Evolutionary conservation across 2,797 vertebrate genomes (phyloP).

Genomic region (Mormyrops attenuatus): DNA sequence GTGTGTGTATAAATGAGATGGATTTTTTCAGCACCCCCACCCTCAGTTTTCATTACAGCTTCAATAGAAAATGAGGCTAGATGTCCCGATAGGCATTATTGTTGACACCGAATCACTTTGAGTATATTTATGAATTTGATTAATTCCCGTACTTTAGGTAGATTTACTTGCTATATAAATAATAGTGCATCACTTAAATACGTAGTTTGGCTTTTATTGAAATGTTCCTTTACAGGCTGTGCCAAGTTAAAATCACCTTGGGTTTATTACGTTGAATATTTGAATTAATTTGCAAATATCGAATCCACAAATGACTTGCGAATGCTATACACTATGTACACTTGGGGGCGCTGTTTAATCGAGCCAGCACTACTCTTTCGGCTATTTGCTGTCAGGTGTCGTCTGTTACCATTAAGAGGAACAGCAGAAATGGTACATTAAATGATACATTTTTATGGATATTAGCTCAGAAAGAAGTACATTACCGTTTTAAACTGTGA

Average conservation of each 20-base stretch:
- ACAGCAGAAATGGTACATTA: not conserved
- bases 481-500: not conserved
- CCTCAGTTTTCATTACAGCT: not conserved
- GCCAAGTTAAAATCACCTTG: not conserved
- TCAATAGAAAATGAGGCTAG: not conserved
- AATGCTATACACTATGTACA: not conserved
- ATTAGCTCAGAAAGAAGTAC: not conserved
- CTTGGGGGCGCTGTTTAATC: not conserved
- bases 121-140: not conserved
- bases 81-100: not conserved
- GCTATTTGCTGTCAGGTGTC: not conserved
- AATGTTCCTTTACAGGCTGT: not conserved
- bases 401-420: not conserved
- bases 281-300: not conserved
- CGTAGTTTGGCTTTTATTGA: not conserved
- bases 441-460: not conserved
- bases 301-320: not conserved
- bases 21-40: not conserved
- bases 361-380: not conserved
- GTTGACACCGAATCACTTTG: not conserved
- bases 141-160: not conserved
- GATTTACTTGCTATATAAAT: not conserved
- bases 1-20: not conserved
- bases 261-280: not conserved
- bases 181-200: not conserved